Evolutionary conservation across 2,888 invertebrate species (phyloP), one percentile per base, ranked within the genome.

Genomic region (Macropis europaea): DNA sequence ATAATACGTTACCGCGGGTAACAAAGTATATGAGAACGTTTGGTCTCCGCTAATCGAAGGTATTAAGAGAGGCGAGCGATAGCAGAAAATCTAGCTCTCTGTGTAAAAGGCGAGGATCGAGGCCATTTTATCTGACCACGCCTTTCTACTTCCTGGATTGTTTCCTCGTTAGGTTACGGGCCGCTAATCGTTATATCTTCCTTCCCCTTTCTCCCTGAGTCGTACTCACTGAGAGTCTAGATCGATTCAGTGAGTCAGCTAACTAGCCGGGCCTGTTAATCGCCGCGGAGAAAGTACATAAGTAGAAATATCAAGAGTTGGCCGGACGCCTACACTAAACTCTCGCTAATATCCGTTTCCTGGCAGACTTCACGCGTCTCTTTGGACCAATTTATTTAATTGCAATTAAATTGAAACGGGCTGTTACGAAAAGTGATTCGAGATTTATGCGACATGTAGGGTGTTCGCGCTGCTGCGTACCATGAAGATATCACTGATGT

Each of bases 171-270:
- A 73, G 52, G 54, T 54, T 71, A 76, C 79, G 47, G 43, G 40
- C 28, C 36, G 79, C 62, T 79, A 77, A 77, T 79, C 71, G 76
- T 77, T 77, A 66, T 70, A 62, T 78, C 66, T 67, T 47, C 52
- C 57, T 59, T 45, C 45, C 38, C 28, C 36, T 19, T 61, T 26
- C 45, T 42, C 42, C 38, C 26, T 40, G 30, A 50, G 56, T 69
- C 66, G 56, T 59, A 43, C 77, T 73, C 43, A 43, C 26, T n/a
- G n/a, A n/a, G n/a, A n/a, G 38, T 15, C 22, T 26, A 26, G 40
- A 79, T 77, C 79, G 76, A 77, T 79, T 60, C 61, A 26, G 53
- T 60, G 56, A 67, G 34, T 59, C 19, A 28, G 75, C 43, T 69
- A 66, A 79, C 64, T 50, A 30, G 34, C 32, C n/a, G n/a, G n/a